Evolutionary conservation across 64 coral and sea anemone genomes (phyloP), one percentile per base, ranked within the genome.

Genomic region (Pachyseris speciosa): DNA sequence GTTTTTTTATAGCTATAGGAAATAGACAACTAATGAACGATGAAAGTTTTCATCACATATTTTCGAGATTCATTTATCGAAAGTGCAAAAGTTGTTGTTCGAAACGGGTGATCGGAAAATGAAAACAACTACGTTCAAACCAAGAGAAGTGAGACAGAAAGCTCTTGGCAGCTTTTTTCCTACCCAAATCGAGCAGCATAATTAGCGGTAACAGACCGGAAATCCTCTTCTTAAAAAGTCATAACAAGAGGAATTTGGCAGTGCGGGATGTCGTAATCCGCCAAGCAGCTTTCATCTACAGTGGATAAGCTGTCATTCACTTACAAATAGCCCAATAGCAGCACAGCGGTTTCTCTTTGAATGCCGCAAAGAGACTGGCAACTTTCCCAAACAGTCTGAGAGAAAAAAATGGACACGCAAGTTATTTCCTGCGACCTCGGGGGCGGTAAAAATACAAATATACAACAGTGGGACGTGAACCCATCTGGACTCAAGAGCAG

Each of bases 201-300:
- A 81, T 81, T 81, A 40, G 77, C 51, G 77, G 77, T 81, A 61
- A 61, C 77, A 81, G 53, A 81, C 77, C 77, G 77, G 77, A 81
- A 81, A 81, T 81, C 77, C 52, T 61, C 52, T 81, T 81, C 36
- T 81, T 81, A 61, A 61, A 81, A 81, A 81, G 77, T 61, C 77
- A 81, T 81, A 81, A 81, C 77, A 81, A 60, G 55, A 36, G 55
- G 77, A 37, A 58, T 59, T 81, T 81, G 77, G 51, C 77, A 61
- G 55, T n/a, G 53, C 52, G 53, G 53, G 77, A 81, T 81, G 60
- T 81, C 77, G 55, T 81, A 81, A 81, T 81, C 77, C 77, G 51
- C 52, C 49, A 81, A 81, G 77, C 77, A 81, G 77, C 77, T 81
- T 81, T 81, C 77, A 81, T 39, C 77, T 39, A 51, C 51, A 33